Evolutionary conservation across 2,888 invertebrate species (phyloP).

Genomic region (Camptogramma bilineatum): DNA sequence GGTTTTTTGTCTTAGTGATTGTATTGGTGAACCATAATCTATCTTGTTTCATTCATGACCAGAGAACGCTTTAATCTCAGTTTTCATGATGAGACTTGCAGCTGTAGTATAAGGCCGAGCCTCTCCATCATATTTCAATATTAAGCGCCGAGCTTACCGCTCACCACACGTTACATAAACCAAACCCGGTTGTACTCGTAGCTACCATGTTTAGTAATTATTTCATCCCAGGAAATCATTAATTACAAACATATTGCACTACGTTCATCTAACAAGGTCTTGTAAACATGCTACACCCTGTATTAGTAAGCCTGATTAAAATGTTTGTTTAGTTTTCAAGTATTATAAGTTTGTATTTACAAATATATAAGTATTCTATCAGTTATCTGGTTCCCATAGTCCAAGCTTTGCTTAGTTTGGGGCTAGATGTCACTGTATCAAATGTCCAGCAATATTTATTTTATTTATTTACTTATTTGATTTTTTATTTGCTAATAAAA

Average conservation of each 20-base stretch:
- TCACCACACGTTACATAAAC: background rate
- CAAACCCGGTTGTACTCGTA: background rate
- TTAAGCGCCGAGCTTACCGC: background rate
- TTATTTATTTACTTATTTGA: too few species aligned
- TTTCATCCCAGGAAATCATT: constrained; percentile 10
- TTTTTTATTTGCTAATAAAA: too few species aligned
- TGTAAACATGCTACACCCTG: background rate
- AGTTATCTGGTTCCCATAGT: too few species aligned
- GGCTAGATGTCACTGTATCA: too few species aligned
- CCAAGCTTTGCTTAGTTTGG: too few species aligned
- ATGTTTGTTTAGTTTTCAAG: background rate
- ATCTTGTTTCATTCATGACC: too few species aligned
- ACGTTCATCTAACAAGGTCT: constrained; percentile 3
- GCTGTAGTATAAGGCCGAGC: background rate
- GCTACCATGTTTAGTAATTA: constrained; percentile 7
- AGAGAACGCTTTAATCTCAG: background rate
- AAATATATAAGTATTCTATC: too few species aligned
- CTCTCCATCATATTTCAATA: constrained; percentile 1
- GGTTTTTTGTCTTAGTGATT: too few species aligned
- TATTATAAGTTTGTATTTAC: too few species aligned
- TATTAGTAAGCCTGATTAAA: background rate
- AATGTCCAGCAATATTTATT: too few species aligned
- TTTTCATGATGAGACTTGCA: background rate
- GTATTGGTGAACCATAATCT: too few species aligned
- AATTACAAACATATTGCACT: constrained; percentile 2